Evolutionary conservation across 2,888 invertebrate species (phyloP).

Genomic region (Acanthosepion esculentum): DNA sequence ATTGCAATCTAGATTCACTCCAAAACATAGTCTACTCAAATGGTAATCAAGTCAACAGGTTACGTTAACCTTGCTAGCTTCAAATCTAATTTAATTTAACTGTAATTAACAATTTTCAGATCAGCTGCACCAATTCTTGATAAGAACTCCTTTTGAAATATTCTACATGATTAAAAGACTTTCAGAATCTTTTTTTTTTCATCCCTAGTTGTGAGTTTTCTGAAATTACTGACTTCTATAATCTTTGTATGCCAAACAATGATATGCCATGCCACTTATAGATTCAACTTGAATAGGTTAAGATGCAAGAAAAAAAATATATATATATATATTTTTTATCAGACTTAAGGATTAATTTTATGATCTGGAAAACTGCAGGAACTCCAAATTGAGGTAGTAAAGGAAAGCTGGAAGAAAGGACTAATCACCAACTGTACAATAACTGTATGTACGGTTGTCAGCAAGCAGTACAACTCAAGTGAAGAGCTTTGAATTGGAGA

Average conservation of each 20-base stretch:
- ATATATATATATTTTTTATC: too few relatives aligned
- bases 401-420: too few relatives aligned
- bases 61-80: neutral
- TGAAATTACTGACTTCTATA: neutral
- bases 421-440: too few relatives aligned
- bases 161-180: neutral
- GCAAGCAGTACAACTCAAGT: too few relatives aligned
- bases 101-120: constrained; percentile 11
- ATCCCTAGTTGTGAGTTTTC: neutral
- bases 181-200: neutral
- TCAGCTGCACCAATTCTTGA: neutral
- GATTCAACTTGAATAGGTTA: too few relatives aligned
- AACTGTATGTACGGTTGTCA: too few relatives aligned
- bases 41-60: neutral
- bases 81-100: neutral
- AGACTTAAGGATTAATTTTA: too few relatives aligned
- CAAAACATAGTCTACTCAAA: neutral
- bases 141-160: neutral
- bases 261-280: too few relatives aligned
- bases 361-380: too few relatives aligned
- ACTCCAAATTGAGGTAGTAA: too few relatives aligned
- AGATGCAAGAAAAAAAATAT: too few relatives aligned
- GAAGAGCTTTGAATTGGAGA: too few relatives aligned
- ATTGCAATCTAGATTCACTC: neutral
- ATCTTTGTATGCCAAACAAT: neutral